phyloP scores from a whole-genome alignment of 2,888 invertebrate genomes.

The Neria commutata region DNA sequence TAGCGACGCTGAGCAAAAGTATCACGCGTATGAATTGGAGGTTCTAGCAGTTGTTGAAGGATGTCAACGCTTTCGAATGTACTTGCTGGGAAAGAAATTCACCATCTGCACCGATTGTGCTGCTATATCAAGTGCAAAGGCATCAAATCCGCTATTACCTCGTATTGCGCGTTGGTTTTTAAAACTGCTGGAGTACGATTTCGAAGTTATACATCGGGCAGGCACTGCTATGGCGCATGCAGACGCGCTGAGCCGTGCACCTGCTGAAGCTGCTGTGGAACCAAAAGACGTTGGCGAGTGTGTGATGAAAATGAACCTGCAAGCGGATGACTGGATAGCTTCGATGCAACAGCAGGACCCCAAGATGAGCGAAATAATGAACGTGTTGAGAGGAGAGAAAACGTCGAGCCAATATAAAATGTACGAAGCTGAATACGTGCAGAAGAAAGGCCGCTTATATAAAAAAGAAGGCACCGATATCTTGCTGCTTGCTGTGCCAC shows the following conservation, averaged over 20 bases:
- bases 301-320: constrained; percentile 2
- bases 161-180: constrained; percentile 16
- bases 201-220: neutral
- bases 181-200: constrained; percentile 18
- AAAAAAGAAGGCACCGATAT: constrained; percentile 5
- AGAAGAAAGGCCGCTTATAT: constrained; percentile 11
- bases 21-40: constrained; percentile 31
- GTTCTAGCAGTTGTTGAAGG: constrained; percentile 29
- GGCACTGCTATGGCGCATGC: neutral
- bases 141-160: neutral
- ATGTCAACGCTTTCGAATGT: neutral
- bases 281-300: neutral
- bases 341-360: constrained; percentile 7
- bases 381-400: neutral
- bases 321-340: neutral
- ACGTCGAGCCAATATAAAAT: neutral
- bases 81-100: neutral
- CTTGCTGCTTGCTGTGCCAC: constrained; percentile 4
- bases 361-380: neutral
- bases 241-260: neutral
- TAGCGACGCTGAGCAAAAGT: constrained; percentile 21
- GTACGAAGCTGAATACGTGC: constrained; percentile 1
- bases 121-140: neutral
- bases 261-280: neutral
- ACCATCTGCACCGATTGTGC: neutral